These are phyloP conservation scores for Teleiodes luculella DNA, from an alignment of 2,888 invertebrate species.

Conservation along the genomic window DNA sequence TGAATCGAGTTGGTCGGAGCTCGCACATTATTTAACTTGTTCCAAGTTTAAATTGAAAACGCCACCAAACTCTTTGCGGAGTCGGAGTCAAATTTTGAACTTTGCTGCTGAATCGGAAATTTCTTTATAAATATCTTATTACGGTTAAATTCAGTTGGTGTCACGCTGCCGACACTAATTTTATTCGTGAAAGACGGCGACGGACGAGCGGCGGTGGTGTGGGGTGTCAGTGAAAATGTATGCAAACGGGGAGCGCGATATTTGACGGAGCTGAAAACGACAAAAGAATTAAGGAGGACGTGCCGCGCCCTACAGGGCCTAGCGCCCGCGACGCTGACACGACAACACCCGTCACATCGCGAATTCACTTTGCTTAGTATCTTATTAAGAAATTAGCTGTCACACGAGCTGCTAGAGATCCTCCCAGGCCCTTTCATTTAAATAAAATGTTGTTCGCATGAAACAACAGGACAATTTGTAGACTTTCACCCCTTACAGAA, in stretches of 20 bases:
- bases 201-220: constrained; percentile 32
- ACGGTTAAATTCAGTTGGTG: constrained; percentile 77
- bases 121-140: constrained; percentile 79
- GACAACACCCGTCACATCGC: constrained; percentile 43
- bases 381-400: constrained; percentile 62
- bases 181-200: constrained; percentile 72
- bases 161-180: constrained; percentile 78
- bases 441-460: constrained; percentile 21
- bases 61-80: constrained; percentile 74
- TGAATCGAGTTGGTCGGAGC: constrained; percentile 73
- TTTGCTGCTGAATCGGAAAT: constrained; percentile 77
- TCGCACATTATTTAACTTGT: constrained; percentile 78
- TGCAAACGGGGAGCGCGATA: constrained; percentile 74
- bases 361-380: constrained; percentile 64
- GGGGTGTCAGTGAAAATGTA: constrained; percentile 64
- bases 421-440: constrained; percentile 45
- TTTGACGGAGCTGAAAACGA: constrained; percentile 76
- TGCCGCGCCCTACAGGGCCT: constrained; percentile 24
- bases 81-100: constrained; percentile 76
- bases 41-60: constrained; percentile 78
- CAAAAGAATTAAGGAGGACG: constrained; percentile 69
- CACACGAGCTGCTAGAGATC: constrained; percentile 38
- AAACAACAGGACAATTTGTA: not conserved
- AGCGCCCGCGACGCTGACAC: constrained; percentile 33
- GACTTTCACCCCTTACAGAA: constrained; percentile 9